Evolutionary conservation across 2,888 invertebrate genomes (phyloP).

Genomic region (Polymixis lichenea): DNA sequence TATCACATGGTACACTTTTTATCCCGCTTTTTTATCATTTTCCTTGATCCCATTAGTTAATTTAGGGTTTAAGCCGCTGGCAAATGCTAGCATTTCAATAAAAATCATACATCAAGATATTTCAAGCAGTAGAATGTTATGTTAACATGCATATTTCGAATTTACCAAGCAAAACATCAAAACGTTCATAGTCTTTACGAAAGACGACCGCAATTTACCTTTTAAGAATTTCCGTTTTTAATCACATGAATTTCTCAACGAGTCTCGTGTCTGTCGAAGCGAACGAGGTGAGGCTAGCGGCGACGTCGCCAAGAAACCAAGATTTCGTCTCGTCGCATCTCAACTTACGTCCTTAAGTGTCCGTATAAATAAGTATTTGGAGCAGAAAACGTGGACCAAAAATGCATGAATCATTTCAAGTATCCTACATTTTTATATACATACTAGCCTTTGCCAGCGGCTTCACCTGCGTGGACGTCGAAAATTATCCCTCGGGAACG

Average conservation of each 20-base stretch:
- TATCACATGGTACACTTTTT: too few species aligned
- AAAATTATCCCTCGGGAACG: too few species aligned
- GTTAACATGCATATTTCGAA: constrained; percentile 11
- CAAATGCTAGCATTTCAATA: too few species aligned
- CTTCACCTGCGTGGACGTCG: too few species aligned
- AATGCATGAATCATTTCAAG: constrained; percentile 23
- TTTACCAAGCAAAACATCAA: constrained; percentile 28
- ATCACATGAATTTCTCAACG: constrained; percentile 38
- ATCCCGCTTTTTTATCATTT: too few species aligned
- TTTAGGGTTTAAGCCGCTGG: too few species aligned
- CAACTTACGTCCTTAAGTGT: constrained; percentile 52
- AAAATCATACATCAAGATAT: not conserved
- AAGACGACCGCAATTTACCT: constrained; percentile 22
- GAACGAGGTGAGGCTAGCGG: constrained; percentile 58
- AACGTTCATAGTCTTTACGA: constrained; percentile 13
- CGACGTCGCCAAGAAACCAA: constrained; percentile 44
- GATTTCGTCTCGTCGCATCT: constrained; percentile 52
- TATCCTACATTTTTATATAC: too few species aligned
- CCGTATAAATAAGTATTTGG: constrained; percentile 58
- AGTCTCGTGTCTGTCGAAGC: constrained; percentile 47
- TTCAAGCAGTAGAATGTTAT: not conserved
- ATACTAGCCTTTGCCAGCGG: too few species aligned
- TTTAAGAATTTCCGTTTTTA: constrained; percentile 46
- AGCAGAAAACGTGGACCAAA: constrained; percentile 41
- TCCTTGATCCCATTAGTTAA: too few species aligned